Evolutionary conservation across 2,797 vertebrate genomes (phyloP), one percentile per base, ranked within the genome.

Genomic region (Pseudotriccus pelzelni): DNA sequence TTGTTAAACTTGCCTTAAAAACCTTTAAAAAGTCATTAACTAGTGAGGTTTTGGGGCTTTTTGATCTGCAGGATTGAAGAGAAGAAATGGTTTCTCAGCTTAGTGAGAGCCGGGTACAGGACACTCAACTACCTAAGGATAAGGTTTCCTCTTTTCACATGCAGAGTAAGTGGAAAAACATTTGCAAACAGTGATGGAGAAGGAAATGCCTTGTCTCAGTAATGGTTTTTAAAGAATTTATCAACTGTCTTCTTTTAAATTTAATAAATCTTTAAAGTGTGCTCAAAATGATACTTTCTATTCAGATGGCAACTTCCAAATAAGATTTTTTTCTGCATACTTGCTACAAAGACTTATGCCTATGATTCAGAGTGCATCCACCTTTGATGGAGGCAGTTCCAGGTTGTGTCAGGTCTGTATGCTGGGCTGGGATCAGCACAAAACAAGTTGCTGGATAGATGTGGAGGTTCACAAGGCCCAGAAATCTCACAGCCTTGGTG

Each of bases 1-100:
- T 87, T 90, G 34, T 62, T 68, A 87, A 90, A 89, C 14, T 62
- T 96, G 55, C 44, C 89, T 39, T 91, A 63, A 91, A 87, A 92
- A 23, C 49, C 92, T 91, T 55, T 24, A 53, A 73, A 74, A 86
- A 63, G 41, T 50, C 46, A 62, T 67, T 78, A 92, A 88, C 55
- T 75, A 62, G 73, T 91, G 79, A 76, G 37, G 2, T 16, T 5
- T 43, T 43, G 41, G 14, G 10, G 14, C 56, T 76, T 84, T 36
- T 41, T 68, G 34, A 53, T 50, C 36, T 78, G 41, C 66, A 87
- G 36, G 32, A 66, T 20, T 1, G 1, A 84, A 77, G 49, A 28
- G 17, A 81, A 50, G 55, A 60, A 32, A 84, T 70, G 64, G 5
- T 50, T 91, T 96, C 58, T 85, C 84, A 86, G 66, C 58, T 43